Base-by-base conservation (phyloP, 2,113 vertebrate genomes). In the Pomatorhinus ruficollis region DNA sequence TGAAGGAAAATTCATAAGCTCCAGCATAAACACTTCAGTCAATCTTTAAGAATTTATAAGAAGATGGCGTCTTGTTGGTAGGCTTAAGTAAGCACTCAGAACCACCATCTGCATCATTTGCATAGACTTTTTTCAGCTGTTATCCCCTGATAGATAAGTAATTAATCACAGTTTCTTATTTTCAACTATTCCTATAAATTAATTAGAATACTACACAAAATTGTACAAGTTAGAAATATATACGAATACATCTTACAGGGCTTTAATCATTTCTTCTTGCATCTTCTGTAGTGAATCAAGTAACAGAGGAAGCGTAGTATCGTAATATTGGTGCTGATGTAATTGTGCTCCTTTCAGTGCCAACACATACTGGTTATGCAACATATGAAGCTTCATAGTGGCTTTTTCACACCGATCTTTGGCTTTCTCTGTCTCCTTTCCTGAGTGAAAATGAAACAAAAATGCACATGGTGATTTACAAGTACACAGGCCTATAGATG, bases 201-300 rank as follows among this genome's bases (percentile, higher is more conserved):
- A 91, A 54, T 27, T 54, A 39, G 10, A 44, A 47, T 33, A 82
- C 14, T 61, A 72, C 59, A 76, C 9, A 77, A 7, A 77, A 87
- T 18, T 31, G 13, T 27, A 2, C 8, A 56, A 92, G 27, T 30
- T 59, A 82, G 54, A 72, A 95, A 88, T 45, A 87, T 1, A 0
- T 10, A 89, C 31, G 19, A 95, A 64, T 52, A 18, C 18, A 77
- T 84, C 96, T 98, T 98, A 99, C 99, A 99, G 96, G 22, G 98
- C 98, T 94, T 98, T 98, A 88, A 99, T 99, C 99, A 99, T 99
- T 97, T 99, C 99, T 98, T 99, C 99, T 97, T 99, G 99, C 99
- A 99, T 99, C 97, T 98, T 99, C 94, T 99, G 99, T 71, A 99
- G 97, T 4, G 99, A 99, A 80, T 99, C 99, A 27, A 99, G 98